Evolutionary conservation across 2,113 vertebrate genomes (phyloP).

Genomic region (Oreochromis tanganicae): DNA sequence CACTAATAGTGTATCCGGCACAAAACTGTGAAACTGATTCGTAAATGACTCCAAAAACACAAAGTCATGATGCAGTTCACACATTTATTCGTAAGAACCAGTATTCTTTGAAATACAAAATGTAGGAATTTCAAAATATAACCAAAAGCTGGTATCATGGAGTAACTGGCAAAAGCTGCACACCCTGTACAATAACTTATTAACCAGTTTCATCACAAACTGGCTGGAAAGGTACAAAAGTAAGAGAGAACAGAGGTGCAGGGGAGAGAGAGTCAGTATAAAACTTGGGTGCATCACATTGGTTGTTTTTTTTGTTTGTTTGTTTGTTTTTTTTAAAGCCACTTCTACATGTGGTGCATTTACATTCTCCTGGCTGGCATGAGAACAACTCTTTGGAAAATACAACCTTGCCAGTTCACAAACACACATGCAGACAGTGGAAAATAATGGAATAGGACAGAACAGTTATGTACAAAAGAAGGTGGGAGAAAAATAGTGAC

Average conservation of each 20-base stretch:
- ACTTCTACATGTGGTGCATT: neutral
- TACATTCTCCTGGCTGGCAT: conserved; percentile 25
- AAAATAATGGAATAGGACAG: neutral
- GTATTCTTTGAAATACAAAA: conserved; percentile 20
- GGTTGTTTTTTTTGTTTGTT: neutral
- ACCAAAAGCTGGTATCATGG: conserved; percentile 13
- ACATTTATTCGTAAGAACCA: conserved; percentile 47
- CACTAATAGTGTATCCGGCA: neutral
- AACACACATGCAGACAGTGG: neutral
- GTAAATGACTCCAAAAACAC: neutral
- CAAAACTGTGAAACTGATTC: neutral
- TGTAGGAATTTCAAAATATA: neutral
- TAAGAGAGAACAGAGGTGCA: neutral
- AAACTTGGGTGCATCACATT: conserved; percentile 18
- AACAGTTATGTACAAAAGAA: neutral
- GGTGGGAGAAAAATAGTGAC: neutral
- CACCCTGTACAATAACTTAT: conserved; percentile 29
- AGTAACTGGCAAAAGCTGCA: conserved; percentile 17
- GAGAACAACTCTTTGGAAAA: conserved; percentile 33
- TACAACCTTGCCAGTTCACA: conserved; percentile 26
- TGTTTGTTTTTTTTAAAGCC: neutral
- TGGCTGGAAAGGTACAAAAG: neutral
- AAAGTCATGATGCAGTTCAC: neutral
- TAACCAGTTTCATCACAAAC: conserved; percentile 24
- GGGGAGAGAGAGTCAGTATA: neutral